These are phyloP conservation scores for Pelobates cultripes DNA, from an alignment of 2,797 vertebrate genomes.

Conservation along the genomic window DNA sequence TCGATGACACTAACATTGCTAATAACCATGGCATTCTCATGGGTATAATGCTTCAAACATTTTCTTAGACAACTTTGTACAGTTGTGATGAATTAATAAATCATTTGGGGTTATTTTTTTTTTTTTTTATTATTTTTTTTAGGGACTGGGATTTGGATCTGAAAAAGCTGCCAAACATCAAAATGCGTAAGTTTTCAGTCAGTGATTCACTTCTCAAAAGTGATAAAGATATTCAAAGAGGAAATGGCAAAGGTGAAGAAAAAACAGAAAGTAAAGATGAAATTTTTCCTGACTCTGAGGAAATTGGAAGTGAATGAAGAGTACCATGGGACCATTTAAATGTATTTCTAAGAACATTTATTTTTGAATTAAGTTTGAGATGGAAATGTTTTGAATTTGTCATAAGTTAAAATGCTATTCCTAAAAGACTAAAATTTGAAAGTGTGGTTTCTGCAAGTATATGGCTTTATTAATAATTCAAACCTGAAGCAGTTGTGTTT, in stretches of 20 bases:
- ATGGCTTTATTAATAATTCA: conserved; percentile 34
- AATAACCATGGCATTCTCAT: too few relatives aligned
- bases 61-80: neutral
- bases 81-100: conserved; percentile 37
- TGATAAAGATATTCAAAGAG: conserved; percentile 53
- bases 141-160: conserved; percentile 94
- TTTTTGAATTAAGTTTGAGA: conserved; percentile 44
- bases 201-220: conserved; percentile 64
- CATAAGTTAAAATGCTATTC: conserved; percentile 13
- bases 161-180: conserved; percentile 93
- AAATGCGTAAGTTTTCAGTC: conserved; percentile 85
- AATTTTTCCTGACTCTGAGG: conserved; percentile 53
- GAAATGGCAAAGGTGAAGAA: conserved; percentile 56
- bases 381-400: conserved; percentile 27
- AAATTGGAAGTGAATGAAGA: conserved; percentile 60
- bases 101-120: neutral
- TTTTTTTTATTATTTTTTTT: conserved; percentile 63
- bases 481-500: neutral
- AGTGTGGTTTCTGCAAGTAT: conserved; percentile 15
- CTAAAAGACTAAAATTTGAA: conserved; percentile 10
- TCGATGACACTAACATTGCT: too few relatives aligned
- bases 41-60: neutral
- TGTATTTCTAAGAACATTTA: conserved; percentile 51
- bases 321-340: conserved; percentile 52
- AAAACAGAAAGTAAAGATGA: conserved; percentile 56